A percentile compares a stretch with the other conserved stretches of the same genome.
These are phyloP conservation scores for Taxidea taxus DNA, from an alignment of 2,113 vertebrate species.

Conservation along the genomic window DNA sequence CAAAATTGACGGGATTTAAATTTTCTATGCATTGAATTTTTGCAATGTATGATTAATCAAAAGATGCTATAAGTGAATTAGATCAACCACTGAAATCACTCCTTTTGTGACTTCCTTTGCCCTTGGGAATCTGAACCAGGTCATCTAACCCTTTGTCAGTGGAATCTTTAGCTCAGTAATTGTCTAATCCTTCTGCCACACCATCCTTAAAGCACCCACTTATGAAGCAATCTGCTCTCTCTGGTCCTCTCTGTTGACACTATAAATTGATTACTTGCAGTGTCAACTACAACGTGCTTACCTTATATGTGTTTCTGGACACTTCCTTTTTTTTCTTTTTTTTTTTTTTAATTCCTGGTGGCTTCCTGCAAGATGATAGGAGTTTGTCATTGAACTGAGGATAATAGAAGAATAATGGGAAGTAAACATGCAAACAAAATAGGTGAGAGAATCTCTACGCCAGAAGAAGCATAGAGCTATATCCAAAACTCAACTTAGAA, in stretches of 20 bases:
- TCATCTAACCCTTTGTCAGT: background rate
- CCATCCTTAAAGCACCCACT: background rate
- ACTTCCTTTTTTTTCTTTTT: background rate
- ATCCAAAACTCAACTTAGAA: background rate
- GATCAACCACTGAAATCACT: background rate
- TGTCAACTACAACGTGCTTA: background rate
- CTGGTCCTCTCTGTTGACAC: background rate
- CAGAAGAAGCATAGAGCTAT: background rate
- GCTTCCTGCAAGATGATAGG: background rate
- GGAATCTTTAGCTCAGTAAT: background rate
- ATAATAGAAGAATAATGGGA: background rate
- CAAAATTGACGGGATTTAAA: background rate
- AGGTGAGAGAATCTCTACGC: background rate
- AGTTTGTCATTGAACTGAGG: background rate
- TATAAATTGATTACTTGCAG: background rate
- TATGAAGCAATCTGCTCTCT: background rate
- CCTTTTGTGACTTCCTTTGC: background rate
- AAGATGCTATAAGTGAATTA: background rate
- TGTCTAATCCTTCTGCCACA: background rate
- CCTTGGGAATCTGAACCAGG: background rate
- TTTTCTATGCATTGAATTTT: background rate
- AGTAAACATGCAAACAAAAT: background rate
- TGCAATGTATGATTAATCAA: background rate
- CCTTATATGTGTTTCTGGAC: background rate
- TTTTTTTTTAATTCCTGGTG: background rate